Conservation (phyloP, 2,888 invertebrate genomes). For the Parnassius mnemosyne region DNA sequence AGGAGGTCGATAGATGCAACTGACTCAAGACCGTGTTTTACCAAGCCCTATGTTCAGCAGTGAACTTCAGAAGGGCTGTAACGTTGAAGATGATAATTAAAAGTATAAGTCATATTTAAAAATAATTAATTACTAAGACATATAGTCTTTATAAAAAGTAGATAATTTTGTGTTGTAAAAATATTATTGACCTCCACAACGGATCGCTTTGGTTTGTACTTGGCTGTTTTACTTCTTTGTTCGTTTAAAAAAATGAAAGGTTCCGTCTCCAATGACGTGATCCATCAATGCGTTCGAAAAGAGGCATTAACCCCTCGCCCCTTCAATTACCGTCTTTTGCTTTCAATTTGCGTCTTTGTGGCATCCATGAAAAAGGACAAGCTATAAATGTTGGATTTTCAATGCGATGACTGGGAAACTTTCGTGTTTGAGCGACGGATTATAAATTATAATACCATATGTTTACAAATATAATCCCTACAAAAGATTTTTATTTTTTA, state of each 20-base stretch:
- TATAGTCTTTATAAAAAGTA: too few relatives aligned
- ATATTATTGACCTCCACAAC: too few relatives aligned
- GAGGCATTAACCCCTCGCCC: slow-evolving; percentile 71
- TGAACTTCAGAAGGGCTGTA: too few relatives aligned
- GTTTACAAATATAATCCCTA: neutral
- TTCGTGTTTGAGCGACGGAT: slow-evolving; percentile 14
- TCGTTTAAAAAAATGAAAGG: slow-evolving; percentile 49
- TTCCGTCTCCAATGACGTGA: slow-evolving; percentile 63
- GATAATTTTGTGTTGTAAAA: too few relatives aligned
- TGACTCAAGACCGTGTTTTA: too few relatives aligned
- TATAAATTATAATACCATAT: neutral
- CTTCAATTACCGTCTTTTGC: slow-evolving; percentile 77
- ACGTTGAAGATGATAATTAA: too few relatives aligned
- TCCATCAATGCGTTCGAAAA: slow-evolving; percentile 67
- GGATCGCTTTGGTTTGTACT: too few relatives aligned
- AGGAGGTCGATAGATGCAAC: too few relatives aligned
- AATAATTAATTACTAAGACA: too few relatives aligned
- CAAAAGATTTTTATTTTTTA: neutral
- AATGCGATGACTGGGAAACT: slow-evolving; percentile 24
- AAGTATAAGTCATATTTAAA: too few relatives aligned
- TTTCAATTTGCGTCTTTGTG: slow-evolving; percentile 76
- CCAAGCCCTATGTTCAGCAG: too few relatives aligned
- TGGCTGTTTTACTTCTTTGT: neutral
- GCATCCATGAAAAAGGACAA: slow-evolving; percentile 59
- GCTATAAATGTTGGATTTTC: slow-evolving; percentile 52